Evolutionary conservation across 1,140 invertebrate genomes (phyloP), one percentile per base, ranked within the genome.

Genomic region (Caenorhabditis latens): DNA sequence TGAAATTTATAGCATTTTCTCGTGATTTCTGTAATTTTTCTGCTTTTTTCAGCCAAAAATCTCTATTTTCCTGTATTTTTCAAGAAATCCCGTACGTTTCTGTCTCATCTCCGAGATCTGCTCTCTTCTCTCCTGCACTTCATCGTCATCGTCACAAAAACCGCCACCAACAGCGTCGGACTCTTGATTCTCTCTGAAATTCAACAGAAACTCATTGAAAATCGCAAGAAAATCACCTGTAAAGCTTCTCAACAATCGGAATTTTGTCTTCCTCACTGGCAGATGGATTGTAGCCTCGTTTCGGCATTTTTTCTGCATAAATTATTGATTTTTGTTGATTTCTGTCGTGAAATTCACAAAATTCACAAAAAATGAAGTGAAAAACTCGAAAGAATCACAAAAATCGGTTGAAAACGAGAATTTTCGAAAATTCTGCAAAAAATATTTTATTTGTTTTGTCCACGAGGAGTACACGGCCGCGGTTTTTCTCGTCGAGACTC

Each of bases 201-300:
- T 24, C 9, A 24, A 4, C 82, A 85, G n/a, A 65, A 83, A 9
- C 5, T 50, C n/a, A 65, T 32, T 50, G 7, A 0, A 21, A 21
- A 84, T 24, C 50, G 3, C 2, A 40, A 67, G 2, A 16, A 6
- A 65, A 42, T 43, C 24, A 89, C 84, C 63, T 87, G 50, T 89
- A 86, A 7, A 89, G 24, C 50, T 89, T 89, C 65, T 86, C 88
- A 3, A 89, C 84, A 21, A 86, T 83, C 42, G 84, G 88, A 16
- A 75, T 89, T 24, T 83, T 93, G 84, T 90, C 95, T n/a, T 86
- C 86, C 40, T 85, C 84, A 13, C n/a, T 79, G 3, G 50, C 63
- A 0, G 75, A 71, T 43, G 86, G 86, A 63, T 86, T 84, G 46
- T 61, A 86, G 13, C 86, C 16, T 48, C 86, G 46, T 61, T 86